These are phyloP conservation scores for Lepidurus arcticus DNA, from an alignment of 1,140 invertebrate species.

Conservation along the genomic window DNA sequence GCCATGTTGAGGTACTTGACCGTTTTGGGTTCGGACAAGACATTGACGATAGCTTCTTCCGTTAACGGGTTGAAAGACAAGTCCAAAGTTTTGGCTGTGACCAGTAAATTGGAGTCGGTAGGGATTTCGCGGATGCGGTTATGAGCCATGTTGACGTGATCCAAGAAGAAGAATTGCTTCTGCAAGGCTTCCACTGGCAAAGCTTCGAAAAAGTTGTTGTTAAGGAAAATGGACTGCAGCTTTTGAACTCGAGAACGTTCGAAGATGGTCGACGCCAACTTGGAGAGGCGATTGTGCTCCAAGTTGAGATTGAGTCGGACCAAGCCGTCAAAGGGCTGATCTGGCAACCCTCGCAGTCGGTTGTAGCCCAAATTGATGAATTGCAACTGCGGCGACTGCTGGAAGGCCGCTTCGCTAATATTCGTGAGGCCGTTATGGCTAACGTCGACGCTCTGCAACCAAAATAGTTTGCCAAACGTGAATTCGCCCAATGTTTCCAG, in stretches of 20 bases:
- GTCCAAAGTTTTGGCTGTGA: constrained; percentile 79
- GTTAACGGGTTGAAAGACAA: constrained; percentile 77
- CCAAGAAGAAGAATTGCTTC: constrained; percentile 73
- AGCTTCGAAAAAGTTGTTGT: constrained; percentile 66
- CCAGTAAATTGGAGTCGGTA: constrained; percentile 73
- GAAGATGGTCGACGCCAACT: constrained; percentile 77
- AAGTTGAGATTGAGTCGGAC: constrained; percentile 70
- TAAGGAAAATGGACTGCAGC: constrained; percentile 73
- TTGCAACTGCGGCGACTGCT: constrained; percentile 83
- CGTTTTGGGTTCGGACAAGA: constrained; percentile 82
- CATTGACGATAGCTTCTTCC: constrained; percentile 61
- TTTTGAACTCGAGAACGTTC: constrained; percentile 67
- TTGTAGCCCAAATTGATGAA: constrained; percentile 68
- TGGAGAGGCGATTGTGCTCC: constrained; percentile 62
- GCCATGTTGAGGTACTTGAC: constrained; percentile 73
- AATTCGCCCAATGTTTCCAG: constrained; percentile 71
- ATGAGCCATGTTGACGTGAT: constrained; percentile 67
- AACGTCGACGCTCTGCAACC: constrained; percentile 61
- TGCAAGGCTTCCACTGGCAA: constrained; percentile 71
- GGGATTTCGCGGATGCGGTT: constrained; percentile 73
- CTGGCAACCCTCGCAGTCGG: constrained; percentile 64
- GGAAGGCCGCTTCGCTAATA: constrained; percentile 77
- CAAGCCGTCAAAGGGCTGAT: constrained; percentile 74
- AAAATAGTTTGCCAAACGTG: constrained; percentile 71
- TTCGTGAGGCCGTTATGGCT: constrained; percentile 68